Percentiles rank a stretch among this genome's conserved stretches.
Conservation (phyloP, 1,140 invertebrate species). For the Drosophila serrata region DNA sequence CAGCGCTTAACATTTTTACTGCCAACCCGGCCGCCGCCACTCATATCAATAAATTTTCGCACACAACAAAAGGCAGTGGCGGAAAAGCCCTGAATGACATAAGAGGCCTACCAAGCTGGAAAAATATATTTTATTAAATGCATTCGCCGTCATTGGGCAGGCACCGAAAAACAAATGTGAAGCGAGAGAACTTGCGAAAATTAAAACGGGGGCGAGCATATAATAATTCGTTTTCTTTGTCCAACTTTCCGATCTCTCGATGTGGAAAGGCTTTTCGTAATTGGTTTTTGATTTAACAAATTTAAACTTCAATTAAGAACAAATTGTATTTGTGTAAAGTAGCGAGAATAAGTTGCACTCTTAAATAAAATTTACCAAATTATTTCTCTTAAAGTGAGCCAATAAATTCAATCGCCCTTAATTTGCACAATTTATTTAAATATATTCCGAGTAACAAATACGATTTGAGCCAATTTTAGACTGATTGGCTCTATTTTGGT, state of each 20-base stretch:
- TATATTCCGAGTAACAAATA: not conserved
- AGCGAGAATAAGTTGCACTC: not conserved
- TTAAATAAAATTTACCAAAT: not conserved
- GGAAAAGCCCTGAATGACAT: constrained; percentile 42
- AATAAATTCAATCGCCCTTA: not conserved
- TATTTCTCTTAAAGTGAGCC: not conserved
- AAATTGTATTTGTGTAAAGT: constrained; percentile 1
- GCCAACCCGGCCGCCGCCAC: constrained; percentile 32
- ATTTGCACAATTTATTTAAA: constrained; percentile 7
- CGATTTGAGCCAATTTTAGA: not conserved
- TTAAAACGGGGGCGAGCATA: constrained; percentile 28
- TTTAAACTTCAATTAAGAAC: constrained; percentile 14
- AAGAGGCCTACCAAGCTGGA: constrained; percentile 31
- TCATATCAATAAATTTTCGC: constrained; percentile 72
- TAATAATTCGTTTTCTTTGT: constrained; percentile 30
- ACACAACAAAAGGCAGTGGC: constrained; percentile 68
- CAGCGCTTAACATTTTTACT: constrained; percentile 74
- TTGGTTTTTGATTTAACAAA: constrained; percentile 50
- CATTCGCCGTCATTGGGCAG: constrained; percentile 36
- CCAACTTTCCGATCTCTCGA: not conserved
- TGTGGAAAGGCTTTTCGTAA: constrained; percentile 22
- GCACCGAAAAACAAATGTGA: constrained; percentile 29
- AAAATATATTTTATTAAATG: constrained; percentile 65
- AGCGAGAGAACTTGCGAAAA: constrained; percentile 39
- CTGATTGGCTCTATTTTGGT: not conserved